Evolutionary conservation across 1,140 invertebrate species (phyloP).

Genomic region (Hetaerina americana): DNA sequence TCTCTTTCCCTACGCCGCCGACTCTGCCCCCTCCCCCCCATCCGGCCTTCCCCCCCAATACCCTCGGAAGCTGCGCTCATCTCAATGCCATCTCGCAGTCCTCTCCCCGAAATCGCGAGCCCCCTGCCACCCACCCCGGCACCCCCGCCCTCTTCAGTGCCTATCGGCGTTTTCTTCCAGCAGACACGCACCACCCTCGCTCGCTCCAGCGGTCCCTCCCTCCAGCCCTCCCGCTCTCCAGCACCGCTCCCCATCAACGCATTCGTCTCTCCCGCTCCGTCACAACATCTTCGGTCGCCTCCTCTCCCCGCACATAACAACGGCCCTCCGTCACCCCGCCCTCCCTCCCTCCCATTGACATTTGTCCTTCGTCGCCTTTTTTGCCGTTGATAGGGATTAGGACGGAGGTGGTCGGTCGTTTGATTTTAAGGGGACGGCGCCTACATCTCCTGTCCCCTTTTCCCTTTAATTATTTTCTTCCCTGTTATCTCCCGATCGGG

Average conservation of each 20-base stretch:
- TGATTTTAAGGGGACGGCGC: background rate
- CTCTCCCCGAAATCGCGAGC: no score
- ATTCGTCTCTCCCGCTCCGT: background rate
- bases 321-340: background rate
- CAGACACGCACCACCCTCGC: no score
- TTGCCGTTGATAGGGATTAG: background rate
- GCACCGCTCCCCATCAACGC: background rate
- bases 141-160: background rate
- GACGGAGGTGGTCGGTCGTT: background rate
- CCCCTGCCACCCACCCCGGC: background rate
- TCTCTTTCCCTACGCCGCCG: background rate
- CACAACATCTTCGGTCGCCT: background rate
- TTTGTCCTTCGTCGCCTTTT: no score
- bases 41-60: background rate
- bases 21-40: background rate
- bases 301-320: background rate
- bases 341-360: background rate
- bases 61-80: no score
- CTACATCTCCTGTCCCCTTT: background rate
- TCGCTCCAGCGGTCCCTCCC: no score
- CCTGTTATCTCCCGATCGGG: no score
- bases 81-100: no score
- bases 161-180: background rate
- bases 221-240: no score
- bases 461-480: background rate